Base-by-base conservation (phyloP, 2,113 vertebrate genomes). In the Psephotus haematonotus region DNA sequence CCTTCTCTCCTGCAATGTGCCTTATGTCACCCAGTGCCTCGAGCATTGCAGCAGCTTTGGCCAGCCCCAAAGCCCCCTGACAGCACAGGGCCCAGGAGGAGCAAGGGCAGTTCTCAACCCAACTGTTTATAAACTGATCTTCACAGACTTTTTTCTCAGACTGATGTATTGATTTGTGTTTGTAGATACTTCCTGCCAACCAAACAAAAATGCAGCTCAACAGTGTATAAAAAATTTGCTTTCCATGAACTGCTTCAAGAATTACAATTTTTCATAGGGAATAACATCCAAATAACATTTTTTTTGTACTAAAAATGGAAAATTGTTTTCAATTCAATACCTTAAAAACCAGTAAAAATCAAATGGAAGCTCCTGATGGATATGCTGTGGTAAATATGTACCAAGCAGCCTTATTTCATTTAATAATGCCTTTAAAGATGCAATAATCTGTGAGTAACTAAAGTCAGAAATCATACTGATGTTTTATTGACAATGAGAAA, bases 91-190 rank as follows among this genome's bases (percentile, higher is more conserved):
- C 27, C 57, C 7, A 63, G 27, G 20, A 93, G 3, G 5, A 71
- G 3, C 11, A 49, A 59, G 13, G 9, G 5, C 2, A 2, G 8
- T 24, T 89, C n/a, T 49, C 22, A 86, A 27, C 9, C 3, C 0
- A 0, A 29, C 13, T 29, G 20, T 44, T 75, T 71, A 65, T 47
- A 71, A 87, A 79, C 17, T 44, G 7, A 43, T 55, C 25, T 47
- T 46, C 23, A 52, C 71, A 55, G 6, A 8, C 6, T 77, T 92
- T 88, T 57, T 53, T 63, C 28, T 70, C 53, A 39, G 29, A 43
- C 11, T 11, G 33, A n/a, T 33, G 27, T 33, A 60, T 37, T 70
- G 35, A 70, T 82, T 90, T 64, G 10, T 47, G 33, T 63, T 63
- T 71, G n/a, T 69, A 53, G 23, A 57, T 68, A 52, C 7, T 64